Evolutionary conservation across 2,888 invertebrate genomes (phyloP), one percentile per base, ranked within the genome.

Genomic region (Oxycera nigricornis): DNA sequence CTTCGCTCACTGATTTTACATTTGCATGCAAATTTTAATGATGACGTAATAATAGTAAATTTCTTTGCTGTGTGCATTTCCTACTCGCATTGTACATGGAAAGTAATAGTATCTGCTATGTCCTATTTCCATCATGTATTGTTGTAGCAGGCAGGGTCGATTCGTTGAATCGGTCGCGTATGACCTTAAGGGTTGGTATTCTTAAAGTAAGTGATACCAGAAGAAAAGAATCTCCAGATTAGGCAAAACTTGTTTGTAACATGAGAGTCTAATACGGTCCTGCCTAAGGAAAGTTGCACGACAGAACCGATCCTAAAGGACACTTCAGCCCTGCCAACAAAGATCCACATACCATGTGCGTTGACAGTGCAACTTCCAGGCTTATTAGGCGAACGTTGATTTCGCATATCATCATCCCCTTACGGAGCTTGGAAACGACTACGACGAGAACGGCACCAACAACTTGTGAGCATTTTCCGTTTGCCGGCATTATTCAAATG

Each of bases 1-100:
- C 62, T 73, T 76, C 72, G 74, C 70, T 76, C 76, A 72, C 74
- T 73, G 76, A 74, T 76, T 76, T 76, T 62, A 72, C 76, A 76
- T 76, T 76, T 76, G 72, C 74, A 76, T 76, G 76, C 72, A 76
- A 76, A 76, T 76, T 76, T 76, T 76, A 76, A 76, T 76, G 76
- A 76, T 76, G 67, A 67, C 75, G 74, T 74, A 76, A 76, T 76
- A 74, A 72, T 76, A 74, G 74, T 76, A 76, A 76, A 76, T 76
- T 76, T 72, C 74, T 74, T 74, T 52, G 46, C 55, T 59, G 52
- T 70, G 17, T 70, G 55, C 31, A 39, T 30, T 68, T 50, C 50
- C 46, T 46, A 68, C 28, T 46, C 9, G 28, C 52, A 20, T 41
- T 24, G 4, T 65, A 39, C 41, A 65, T 9, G 65, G 24, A 14